phyloP scores from a whole-genome alignment of 2,113 vertebrate species.

The Lontra canadensis region DNA sequence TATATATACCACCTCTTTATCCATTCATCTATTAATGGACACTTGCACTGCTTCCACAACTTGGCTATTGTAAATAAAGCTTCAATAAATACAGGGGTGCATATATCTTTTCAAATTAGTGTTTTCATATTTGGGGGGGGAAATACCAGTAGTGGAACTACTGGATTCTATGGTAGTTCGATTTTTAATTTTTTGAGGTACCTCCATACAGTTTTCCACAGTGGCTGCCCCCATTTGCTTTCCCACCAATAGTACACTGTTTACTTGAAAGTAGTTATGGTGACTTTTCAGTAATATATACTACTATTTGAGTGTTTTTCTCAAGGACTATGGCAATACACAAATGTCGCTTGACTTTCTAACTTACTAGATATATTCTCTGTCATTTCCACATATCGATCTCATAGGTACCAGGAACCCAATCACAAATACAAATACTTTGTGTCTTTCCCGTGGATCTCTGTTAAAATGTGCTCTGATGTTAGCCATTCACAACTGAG shows the following conservation, averaged over 20 bases:
- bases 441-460: not conserved
- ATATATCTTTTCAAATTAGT: not conserved
- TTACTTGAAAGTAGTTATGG: not conserved
- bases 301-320: not conserved
- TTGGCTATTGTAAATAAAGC: not conserved
- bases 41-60: not conserved
- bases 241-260: not conserved
- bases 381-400: not conserved
- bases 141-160: not conserved
- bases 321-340: not conserved
- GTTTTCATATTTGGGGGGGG: not conserved
- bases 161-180: not conserved
- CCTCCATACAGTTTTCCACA: not conserved
- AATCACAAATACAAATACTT: not conserved
- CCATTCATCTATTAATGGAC: not conserved
- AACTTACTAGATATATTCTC: not conserved
- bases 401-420: not conserved
- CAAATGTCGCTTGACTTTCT: not conserved
- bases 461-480: not conserved
- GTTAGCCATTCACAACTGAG: not conserved
- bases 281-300: not conserved
- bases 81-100: not conserved
- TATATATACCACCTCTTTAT: not conserved
- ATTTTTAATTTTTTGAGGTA: not conserved
- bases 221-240: not conserved